Base-by-base conservation (phyloP, 2,888 invertebrate genomes). In the Spilarctia lutea region DNA sequence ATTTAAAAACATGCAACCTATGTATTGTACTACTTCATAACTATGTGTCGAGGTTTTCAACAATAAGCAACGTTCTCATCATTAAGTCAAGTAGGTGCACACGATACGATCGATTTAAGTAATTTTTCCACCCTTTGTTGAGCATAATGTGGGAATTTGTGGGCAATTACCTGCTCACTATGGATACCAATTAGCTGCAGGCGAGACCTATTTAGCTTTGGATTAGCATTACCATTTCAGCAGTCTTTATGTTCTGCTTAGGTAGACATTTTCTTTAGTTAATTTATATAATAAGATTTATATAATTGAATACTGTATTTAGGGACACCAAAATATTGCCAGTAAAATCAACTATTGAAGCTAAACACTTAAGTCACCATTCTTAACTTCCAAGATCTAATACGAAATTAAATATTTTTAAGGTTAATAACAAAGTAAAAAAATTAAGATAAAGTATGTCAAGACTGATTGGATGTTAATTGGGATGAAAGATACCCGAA, bases 121-220 rank as follows among this genome's bases (percentile, higher is more conserved):
- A 81, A 83, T 79, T 74, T 72, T 75, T 81, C 73, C 70, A 80
- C 71, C 76, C 83, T 83, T 87, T 86, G 85, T 86, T 76, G 68
- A 69, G 75, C 73, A 74, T 69, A 85, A 81, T 84, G 88, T 89
- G 87, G 83, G 86, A 88, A 81, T 83, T 86, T 78, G 77, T 73
- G 71, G 75, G 82, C 71, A 86, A 85, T 87, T 85, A 84, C 81
- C 83, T 79, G 77, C 78, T 77, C 81, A 79, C 78, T 82, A 74
- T 67, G 73, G 77, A 72, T 66, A 76, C 75, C 83, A 83, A 88
- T 87, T 86, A 86, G 75, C 72, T 82, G 82, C 82, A 83, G 78
- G 72, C 75, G 79, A 83, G 79, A 81, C 83, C 86, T 80, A 84
- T 83, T 82, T 79, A 78, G 74, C 71, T 74, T 42, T 66, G 30